phyloP scores from a whole-genome alignment of 2,888 invertebrate genomes.

The Drosophila mimetica region DNA sequence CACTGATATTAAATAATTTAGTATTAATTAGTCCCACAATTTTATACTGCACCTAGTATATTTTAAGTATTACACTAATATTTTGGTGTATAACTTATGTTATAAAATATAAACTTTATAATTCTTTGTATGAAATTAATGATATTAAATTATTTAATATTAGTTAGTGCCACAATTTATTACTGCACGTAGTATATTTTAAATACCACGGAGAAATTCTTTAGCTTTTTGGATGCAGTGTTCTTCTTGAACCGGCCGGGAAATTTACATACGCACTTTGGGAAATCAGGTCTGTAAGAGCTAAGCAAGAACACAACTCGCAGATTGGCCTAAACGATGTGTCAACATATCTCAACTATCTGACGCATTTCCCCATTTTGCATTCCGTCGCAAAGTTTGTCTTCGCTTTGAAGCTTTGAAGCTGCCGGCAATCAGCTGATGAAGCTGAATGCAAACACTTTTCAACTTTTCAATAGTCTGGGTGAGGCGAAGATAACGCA shows the following conservation, averaged over 20 bases:
- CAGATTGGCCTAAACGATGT: slow-evolving; percentile 25
- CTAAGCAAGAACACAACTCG: not conserved
- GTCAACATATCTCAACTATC: slow-evolving; percentile 21
- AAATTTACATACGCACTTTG: not conserved
- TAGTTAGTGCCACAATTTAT: too few relatives aligned
- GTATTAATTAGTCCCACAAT: too few relatives aligned
- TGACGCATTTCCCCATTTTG: not conserved
- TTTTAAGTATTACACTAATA: too few relatives aligned
- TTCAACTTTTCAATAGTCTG: slow-evolving; percentile 18
- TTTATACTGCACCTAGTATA: too few relatives aligned
- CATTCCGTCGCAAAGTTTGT: slow-evolving; percentile 23
- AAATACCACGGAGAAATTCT: too few relatives aligned
- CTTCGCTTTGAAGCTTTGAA: not conserved
- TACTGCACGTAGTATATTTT: too few relatives aligned
- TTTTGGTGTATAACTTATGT: too few relatives aligned
- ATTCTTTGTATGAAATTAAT: too few relatives aligned
- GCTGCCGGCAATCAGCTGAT: slow-evolving; percentile 27
- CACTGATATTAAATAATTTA: too few relatives aligned
- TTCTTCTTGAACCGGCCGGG: not conserved
- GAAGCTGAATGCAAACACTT: slow-evolving; percentile 37
- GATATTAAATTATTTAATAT: too few relatives aligned
- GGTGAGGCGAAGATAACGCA: slow-evolving; percentile 18
- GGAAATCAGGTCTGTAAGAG: not conserved
- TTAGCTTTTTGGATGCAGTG: too few relatives aligned
- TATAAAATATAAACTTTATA: too few relatives aligned